Base-by-base conservation (phyloP, 2,113 vertebrate genomes). In the Pleuronectes platessa region DNA sequence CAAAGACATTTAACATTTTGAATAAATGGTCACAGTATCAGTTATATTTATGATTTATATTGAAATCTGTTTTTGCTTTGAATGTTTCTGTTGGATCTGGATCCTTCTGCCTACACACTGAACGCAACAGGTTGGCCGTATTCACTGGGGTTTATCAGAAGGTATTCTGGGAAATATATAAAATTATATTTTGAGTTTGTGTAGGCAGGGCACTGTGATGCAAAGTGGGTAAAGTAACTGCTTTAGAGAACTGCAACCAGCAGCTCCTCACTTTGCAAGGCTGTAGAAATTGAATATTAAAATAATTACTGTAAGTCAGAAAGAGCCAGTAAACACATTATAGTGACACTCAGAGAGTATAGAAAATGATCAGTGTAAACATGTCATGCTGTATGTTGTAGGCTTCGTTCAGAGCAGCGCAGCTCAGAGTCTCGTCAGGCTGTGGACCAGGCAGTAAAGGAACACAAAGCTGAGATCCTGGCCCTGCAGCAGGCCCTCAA, bases 401-500 rank as follows among this genome's bases (percentile, higher is more conserved):
- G 97, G 90, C 92, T 97, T 7, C 95, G 98, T 81, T 95, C 97
- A 0, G 98, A 99, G 82, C 98, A 99, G 92, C 96, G 98, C 26
- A 98, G 94, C 90, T 96, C 97, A 0, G 98, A 99, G 90, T 98
- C 98, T 20, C 97, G 97, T 54, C 97, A 98, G 92, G 96, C 97
- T 26, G 96, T 98, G 61, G 98, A 99, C 71, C 93, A 97, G 80
- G 97, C 98, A 0, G 97, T 99, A 47, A 99, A 98, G 88, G 98
- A 99, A 70, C 98, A 99, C 93, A 99, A 99, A 89, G 96, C 97
- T 2, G 98, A 99, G 94, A 99, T 99, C 86, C 89, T 98, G 26
- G 96, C 96, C 40, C 94, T 99, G 82, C 98, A 99, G 88, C 97
- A 99, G 92, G 96, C 97, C n/a, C 95, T 99, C 53, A 98, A 99